Base-by-base conservation (phyloP, 2,797 vertebrate genomes). In the Halcyon smyrnensis region DNA sequence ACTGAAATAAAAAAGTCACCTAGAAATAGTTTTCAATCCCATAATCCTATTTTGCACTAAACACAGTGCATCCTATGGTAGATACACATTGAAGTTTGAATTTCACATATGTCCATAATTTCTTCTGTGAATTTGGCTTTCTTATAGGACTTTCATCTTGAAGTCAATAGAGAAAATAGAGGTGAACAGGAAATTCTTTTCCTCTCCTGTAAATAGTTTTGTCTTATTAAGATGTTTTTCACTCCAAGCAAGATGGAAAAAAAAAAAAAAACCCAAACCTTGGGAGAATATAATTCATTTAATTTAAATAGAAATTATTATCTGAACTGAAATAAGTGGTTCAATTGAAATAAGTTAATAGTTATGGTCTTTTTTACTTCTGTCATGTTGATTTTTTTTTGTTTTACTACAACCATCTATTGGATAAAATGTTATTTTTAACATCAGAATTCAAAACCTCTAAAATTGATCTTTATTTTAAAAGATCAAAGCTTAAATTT, bases 11-110 rank as follows among this genome's bases (percentile, higher is more conserved):
- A 95, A 94, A 86, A 83, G 39, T 5, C 48, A 86, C 67, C 48
- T 81, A 84, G 75, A 96, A 96, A 90, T 59, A 90, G 53, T 84
- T 90, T 93, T 48, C 70, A 84, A 54, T 57, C 39, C 62, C 36
- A 53, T 56, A 57, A 70, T 60, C 75, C 88, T 74, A 94, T 95
- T 94, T 89, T 81, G 48, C 21, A 48, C 79, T 62, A 80, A 94
- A 84, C 81, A 88, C 32, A 56, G 13, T 68, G n/a, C 37, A 84
- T 91, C 57, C 25, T 81, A 43, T 32, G 39, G 32, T 36, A 65
- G 36, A 69, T n/a, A 50, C 34, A 59, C 23, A 54, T 57, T 83
- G 41, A 69, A 71, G 12, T 76, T 41, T 67, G 63, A 88, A 83
- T 91, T 87, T 50, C 67, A 46, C 0, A 0, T 69, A 59, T 4